These are phyloP conservation scores for Cydia pomonella DNA, from an alignment of 1,140 invertebrate species.

Conservation along the genomic window DNA sequence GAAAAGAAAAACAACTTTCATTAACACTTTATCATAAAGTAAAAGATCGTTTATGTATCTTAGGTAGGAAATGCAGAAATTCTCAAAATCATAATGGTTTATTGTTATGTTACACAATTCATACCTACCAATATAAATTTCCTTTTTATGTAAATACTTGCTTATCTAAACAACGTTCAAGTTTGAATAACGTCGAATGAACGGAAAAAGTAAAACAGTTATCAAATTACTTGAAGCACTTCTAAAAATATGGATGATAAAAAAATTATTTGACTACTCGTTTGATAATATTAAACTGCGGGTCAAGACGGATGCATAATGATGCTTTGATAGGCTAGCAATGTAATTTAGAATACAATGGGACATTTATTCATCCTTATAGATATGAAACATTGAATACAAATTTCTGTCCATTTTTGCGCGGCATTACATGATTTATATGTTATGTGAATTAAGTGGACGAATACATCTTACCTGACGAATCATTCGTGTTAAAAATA, in stretches of 20 bases:
- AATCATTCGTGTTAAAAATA: not conserved
- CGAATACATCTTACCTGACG: not conserved
- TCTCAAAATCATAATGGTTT: too few species aligned
- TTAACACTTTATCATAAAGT: not conserved
- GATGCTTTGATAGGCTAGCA: not conserved
- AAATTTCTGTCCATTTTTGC: not conserved
- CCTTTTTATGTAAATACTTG: too few species aligned
- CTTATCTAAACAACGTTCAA: too few species aligned
- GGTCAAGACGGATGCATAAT: not conserved
- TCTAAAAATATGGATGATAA: not conserved
- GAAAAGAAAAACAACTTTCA: not conserved
- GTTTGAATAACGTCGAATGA: not conserved
- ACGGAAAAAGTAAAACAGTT: not conserved
- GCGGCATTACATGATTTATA: not conserved
- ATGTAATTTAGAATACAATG: conserved; percentile 13
- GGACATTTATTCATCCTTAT: not conserved
- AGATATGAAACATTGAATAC: conserved; percentile 17
- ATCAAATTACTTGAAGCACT: not conserved
- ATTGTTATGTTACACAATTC: too few species aligned
- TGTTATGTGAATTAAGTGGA: not conserved
- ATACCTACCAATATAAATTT: too few species aligned
- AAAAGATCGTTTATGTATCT: not conserved
- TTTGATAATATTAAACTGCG: not conserved
- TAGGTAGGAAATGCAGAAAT: not conserved
- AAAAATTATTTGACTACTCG: not conserved